Base-by-base conservation (phyloP, 2,113 vertebrate species). In the Sinocyclocheilus maitianheensis region DNA sequence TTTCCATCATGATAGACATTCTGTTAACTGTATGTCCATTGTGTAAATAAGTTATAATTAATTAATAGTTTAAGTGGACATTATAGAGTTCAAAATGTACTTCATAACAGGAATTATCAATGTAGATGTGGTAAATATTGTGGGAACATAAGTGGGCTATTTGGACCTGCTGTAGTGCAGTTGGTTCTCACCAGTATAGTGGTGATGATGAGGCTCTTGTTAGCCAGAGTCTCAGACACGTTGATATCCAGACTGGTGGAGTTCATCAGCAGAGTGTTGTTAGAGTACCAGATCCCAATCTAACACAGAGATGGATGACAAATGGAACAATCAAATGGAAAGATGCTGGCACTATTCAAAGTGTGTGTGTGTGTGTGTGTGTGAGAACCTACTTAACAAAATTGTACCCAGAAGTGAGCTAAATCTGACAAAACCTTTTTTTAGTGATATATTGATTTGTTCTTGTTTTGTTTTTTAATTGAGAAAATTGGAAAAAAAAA, bases 231-330 rank as follows among this genome's bases (percentile, higher is more conserved):
- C 90, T 97, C 96, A 0, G 97, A 96, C 3, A 94, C 91, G 51
- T 96, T 97, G 88, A 97, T 95, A 88, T 97, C 96, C 92, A 97
- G 90, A 3, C 95, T 96, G 12, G 96, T 96, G 80, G 96, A 94
- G 9, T 97, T 96, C 97, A 98, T 97, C 30, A 94, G 95, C 90
- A 98, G 84, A 0, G 97, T 97, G 90, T 96, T 95, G 91, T 97
- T 97, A 24, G 97, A 98, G 92, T 94, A 96, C 97, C 97, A 98
- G 77, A 94, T 91, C 9, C 97, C 97, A 1, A 97, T 96, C 96
- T 97, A 65, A 30, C 43, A 81, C 1, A 76, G 90, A 84, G 30
- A 83, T 46, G 78, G 51, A 72, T 76, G 2, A 24, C 7, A 48
- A 78, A 53, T 24, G 4, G 78, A 71, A 13, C 5, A 48, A 46